Conservation (phyloP, 2,888 invertebrate species). For the Hypomecis punctinalis region DNA sequence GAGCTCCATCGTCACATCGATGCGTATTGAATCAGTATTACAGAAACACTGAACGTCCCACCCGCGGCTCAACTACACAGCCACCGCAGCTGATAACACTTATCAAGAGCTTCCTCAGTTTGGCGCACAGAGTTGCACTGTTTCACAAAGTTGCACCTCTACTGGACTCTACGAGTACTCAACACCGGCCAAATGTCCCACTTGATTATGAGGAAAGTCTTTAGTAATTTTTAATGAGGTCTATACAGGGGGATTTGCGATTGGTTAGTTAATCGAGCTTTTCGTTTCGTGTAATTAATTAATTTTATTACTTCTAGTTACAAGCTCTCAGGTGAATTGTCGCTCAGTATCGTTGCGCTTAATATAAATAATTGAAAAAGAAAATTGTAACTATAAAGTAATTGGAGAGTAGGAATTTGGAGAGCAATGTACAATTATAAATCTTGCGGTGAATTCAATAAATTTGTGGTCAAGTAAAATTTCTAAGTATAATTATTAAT, state of each 20-base stretch:
- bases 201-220: background rate
- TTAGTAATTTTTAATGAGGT: conserved; percentile 9
- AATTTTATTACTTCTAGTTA: background rate
- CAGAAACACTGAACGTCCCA: conserved; percentile 15
- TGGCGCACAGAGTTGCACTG: conserved; percentile 21
- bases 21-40: conserved; percentile 16
- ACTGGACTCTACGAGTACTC: background rate
- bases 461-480: too few relatives aligned
- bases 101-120: conserved; percentile 24
- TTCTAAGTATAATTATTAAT: too few relatives aligned
- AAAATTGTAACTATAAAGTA: too few relatives aligned
- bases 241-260: conserved; percentile 5
- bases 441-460: too few relatives aligned
- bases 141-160: conserved; percentile 19
- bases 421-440: too few relatives aligned
- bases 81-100: conserved; percentile 23
- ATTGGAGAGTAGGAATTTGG: too few relatives aligned
- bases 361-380: too few relatives aligned
- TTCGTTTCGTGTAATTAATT: background rate
- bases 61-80: conserved; percentile 6
- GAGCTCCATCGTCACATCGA: conserved; percentile 9
- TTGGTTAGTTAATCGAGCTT: background rate
- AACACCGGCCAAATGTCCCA: background rate
- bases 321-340: background rate
- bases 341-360: too few relatives aligned